These are phyloP conservation scores for Pipistrellus kuhlii DNA, from an alignment of 2,797 vertebrate genomes.

Conservation along the genomic window DNA sequence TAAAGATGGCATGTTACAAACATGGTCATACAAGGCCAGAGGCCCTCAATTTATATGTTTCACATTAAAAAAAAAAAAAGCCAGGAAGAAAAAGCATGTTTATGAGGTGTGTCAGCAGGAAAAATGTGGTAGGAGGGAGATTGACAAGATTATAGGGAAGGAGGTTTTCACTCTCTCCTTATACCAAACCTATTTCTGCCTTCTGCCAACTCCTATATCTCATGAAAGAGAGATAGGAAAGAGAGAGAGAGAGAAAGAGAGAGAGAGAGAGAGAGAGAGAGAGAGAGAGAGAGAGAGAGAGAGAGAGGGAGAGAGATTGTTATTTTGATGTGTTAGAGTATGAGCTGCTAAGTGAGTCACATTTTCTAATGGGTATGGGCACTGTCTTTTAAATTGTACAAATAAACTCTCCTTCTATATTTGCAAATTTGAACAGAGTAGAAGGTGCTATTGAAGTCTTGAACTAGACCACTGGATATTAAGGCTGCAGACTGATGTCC, in stretches of 20 bases:
- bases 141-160: neutral
- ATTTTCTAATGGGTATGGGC: neutral
- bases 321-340: neutral
- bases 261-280: neutral
- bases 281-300: neutral
- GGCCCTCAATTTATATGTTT: neutral
- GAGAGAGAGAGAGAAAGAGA: neutral
- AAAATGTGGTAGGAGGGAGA: neutral
- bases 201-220: neutral
- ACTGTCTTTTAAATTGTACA: neutral
- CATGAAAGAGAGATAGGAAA: neutral
- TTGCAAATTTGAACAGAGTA: neutral
- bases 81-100: neutral
- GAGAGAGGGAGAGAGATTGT: neutral
- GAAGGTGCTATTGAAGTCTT: neutral
- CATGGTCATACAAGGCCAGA: neutral
- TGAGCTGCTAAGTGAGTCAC: neutral
- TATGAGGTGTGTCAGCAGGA: neutral
- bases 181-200: neutral
- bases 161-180: neutral
- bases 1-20: neutral
- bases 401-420: neutral
- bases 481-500: neutral
- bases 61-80: constrained; percentile 15
- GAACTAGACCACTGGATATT: neutral